Percentiles rank a stretch among this genome's conserved stretches.
These are phyloP conservation scores for Oscheius myriophilus DNA, from an alignment of 2,888 invertebrate species.

Conservation along the genomic window DNA sequence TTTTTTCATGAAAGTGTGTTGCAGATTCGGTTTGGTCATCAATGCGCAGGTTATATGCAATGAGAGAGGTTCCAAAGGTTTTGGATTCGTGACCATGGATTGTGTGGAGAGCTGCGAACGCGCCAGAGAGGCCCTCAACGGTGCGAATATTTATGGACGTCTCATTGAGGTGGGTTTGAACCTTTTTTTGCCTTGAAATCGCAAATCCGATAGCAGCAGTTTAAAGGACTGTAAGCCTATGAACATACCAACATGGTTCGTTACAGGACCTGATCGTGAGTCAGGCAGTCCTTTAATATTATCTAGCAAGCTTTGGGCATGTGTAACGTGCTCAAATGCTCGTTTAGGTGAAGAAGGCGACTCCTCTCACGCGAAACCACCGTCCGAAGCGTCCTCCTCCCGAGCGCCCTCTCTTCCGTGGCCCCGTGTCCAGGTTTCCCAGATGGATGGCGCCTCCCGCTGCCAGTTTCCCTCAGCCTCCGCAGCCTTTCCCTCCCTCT, in stretches of 20 bases:
- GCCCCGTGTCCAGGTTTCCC: background rate
- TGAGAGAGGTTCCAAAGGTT: constrained; percentile 1
- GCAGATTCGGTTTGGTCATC: background rate
- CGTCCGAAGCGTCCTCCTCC: background rate
- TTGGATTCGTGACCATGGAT: constrained; percentile 2
- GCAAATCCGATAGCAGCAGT: too few relatives aligned
- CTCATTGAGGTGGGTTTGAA: background rate
- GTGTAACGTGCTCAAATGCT: too few relatives aligned
- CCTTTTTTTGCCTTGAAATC: background rate
- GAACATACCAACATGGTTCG: too few relatives aligned
- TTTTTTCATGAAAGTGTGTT: background rate
- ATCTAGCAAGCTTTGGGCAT: too few relatives aligned
- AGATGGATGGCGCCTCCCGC: background rate
- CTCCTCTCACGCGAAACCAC: constrained; percentile 5
- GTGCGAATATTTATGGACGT: background rate
- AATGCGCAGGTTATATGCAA: background rate
- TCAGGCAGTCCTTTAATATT: background rate
- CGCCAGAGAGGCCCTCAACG: background rate
- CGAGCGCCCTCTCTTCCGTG: background rate
- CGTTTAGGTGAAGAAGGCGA: constrained; percentile 31
- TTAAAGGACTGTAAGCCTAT: too few relatives aligned
- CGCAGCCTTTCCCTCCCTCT: too few relatives aligned
- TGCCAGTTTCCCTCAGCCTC: background rate
- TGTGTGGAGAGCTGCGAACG: background rate
- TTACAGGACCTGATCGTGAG: too few relatives aligned